phyloP scores from a whole-genome alignment of 2,113 vertebrate species.

The Gymnocephalus cernua region DNA sequence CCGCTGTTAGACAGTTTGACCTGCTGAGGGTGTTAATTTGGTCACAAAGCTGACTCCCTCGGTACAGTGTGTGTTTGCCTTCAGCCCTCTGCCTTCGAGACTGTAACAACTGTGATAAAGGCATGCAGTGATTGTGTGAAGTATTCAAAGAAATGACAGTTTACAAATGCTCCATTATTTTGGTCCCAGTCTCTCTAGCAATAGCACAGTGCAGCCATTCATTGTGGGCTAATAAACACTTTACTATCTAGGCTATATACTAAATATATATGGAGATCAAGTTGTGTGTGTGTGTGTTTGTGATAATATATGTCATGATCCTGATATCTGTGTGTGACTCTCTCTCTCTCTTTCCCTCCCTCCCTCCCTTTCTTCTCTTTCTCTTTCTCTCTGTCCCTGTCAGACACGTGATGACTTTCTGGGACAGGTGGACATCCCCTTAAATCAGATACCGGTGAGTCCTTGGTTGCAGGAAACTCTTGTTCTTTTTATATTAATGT shows the following conservation, averaged over 20 bases:
- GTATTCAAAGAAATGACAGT: slow-evolving; percentile 27
- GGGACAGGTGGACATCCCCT: slow-evolving; percentile 96
- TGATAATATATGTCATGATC: slow-evolving; percentile 6
- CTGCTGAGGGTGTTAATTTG: slow-evolving; percentile 53
- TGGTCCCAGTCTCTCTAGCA: slow-evolving; percentile 14
- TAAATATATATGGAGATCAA: slow-evolving; percentile 15
- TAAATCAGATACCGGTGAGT: slow-evolving; percentile 96
- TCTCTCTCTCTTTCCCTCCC: slow-evolving; percentile 53
- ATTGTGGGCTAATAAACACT: slow-evolving; percentile 31
- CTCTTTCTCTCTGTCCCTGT: slow-evolving; percentile 49
- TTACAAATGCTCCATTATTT: slow-evolving; percentile 44
- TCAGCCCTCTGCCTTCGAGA: slow-evolving; percentile 1
- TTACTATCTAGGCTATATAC: slow-evolving; percentile 9
- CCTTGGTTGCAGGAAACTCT: slow-evolving; percentile 16
- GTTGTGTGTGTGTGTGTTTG: background rate
- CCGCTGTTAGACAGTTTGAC: slow-evolving; percentile 46
- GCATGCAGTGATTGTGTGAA: slow-evolving; percentile 23
- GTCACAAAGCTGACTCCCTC: slow-evolving; percentile 47
- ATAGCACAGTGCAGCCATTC: slow-evolving; percentile 45
- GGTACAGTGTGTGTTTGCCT: slow-evolving; percentile 12
- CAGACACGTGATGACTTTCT: slow-evolving; percentile 99
- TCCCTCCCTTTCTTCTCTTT: slow-evolving; percentile 48
- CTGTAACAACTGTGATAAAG: background rate
- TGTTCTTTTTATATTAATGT: background rate
- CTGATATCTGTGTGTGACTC: slow-evolving; percentile 40